Base-by-base conservation (phyloP, 2,113 vertebrate species). In the Oreochromis niloticus region DNA sequence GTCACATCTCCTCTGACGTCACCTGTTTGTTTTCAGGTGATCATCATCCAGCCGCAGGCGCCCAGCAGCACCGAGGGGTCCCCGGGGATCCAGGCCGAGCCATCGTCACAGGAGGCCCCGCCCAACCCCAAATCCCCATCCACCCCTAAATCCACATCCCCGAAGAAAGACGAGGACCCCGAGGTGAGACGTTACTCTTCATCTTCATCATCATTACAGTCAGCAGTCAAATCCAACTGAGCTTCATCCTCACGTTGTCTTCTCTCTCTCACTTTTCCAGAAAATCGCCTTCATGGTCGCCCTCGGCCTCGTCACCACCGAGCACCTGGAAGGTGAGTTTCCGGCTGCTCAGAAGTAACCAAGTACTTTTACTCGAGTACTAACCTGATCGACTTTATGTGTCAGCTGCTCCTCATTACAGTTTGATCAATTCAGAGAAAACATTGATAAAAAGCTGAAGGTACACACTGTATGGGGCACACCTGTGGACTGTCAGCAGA, bases 221-320 rank as follows among this genome's bases (percentile, higher is more conserved):
- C 68, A 46, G 41, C 13, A 73, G 68, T 75, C 22, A 75, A 75
- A 48, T 48, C 2, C 27, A 78, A 27, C 71, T 30, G 24, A 75
- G 10, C n/a, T 43, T 43, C 80, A 11, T 81, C 50, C n/a, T 80
- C 78, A 6, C 5, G 1, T 46, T 1, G 4, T 61, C 68, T 41
- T 12, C 17, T 83, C 6, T 85, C 71, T 22, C 2, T 89, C 19
- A 22, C 19, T 89, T 85, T 87, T 78, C 3, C 94, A 99, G 99
- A 99, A 99, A 98, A 97, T 99, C 52, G 97, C 98, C 96, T 99
- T 99, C 96, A 99, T 99, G 98, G 98, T 99, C 12, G 97, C 98
- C 1, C 96, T 99, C 7, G 99, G 99, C 93, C 97, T 99, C 89
- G 98, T 99, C 81, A 99, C 99, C 22, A 98, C 98, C 1, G 98